Percentiles rank a stretch among this genome's conserved stretches.
Evolutionary conservation across 2,113 vertebrate genomes (phyloP).

Genomic region (Eulacestoma nigropectus): DNA sequence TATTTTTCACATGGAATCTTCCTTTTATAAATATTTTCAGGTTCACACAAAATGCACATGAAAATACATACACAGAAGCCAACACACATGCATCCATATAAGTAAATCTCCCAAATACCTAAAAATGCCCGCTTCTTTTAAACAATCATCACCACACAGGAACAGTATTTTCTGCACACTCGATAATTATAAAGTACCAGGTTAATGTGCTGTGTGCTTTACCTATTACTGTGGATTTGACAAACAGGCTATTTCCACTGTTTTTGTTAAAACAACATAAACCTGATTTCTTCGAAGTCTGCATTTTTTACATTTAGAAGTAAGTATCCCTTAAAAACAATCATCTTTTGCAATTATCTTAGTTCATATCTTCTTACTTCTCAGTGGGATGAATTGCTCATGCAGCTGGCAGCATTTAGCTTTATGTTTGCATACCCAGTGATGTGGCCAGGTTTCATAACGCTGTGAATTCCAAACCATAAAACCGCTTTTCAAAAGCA

Average conservation of each 20-base stretch:
- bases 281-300: not conserved
- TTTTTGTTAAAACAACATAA: not conserved
- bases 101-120: not conserved
- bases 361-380: not conserved
- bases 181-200: not conserved
- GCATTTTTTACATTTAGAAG: not conserved
- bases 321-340: not conserved
- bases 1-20: not conserved
- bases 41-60: not conserved
- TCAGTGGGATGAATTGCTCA: not conserved
- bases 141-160: not conserved
- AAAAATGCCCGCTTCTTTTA: not conserved
- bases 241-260: not conserved
- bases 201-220: not conserved
- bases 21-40: not conserved
- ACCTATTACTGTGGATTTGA: not conserved
- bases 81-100: not conserved
- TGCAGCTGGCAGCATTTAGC: constrained; percentile 7
- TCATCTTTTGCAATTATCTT: not conserved
- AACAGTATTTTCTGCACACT: not conserved
- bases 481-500: constrained; percentile 57
- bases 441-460: constrained; percentile 35
- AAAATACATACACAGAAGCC: not conserved
- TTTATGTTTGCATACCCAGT: not conserved
- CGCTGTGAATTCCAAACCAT: constrained; percentile 52